Evolutionary conservation across 2,888 invertebrate genomes (phyloP), one percentile per base, ranked within the genome.

Genomic region (Hydrotaea cyrtoneurina): DNA sequence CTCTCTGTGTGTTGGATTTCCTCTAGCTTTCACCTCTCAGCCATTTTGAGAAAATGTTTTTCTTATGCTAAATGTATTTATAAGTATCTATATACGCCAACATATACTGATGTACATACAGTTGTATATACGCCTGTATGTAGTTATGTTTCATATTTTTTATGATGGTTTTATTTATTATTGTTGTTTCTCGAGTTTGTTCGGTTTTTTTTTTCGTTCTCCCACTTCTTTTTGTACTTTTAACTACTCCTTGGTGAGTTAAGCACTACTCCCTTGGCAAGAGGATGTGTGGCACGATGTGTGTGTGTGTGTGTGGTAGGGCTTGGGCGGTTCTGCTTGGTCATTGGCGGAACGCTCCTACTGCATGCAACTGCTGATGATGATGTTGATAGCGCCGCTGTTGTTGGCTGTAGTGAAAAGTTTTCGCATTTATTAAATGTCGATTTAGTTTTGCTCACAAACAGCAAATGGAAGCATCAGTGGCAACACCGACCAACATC

Each of bases 1-100:
- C 3, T 31, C 46, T 76, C 7, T 57, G 57, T 57, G 17, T 17
- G 26, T 46, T 31, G 19, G 55, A 10, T 71, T 53, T 31, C 57
- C 21, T 39, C 19, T 15, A 21, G 23, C 21, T 36, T 74, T 59
- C 39, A 31, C 26, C 39, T 62, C 31, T 26, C 23, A 13, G 23
- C 57, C 57, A 23, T 57, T 57, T 57, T 3, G 0, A 57, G 19
- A 21, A 23, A 46, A 39, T 39, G 23, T 74, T 74, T 57, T 69
- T 71, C 19, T 78, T 19, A 43, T 71, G 71, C 59, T 59, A 72
- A 71, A 72, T 78, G 21, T 72, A 71, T 72, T 59, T 71, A 19
- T 62, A 78, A 71, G 71, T 71, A 71, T 71, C 59, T 77, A 36
- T 64, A 46, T 43, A 7, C 7, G 31, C 7, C 3, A 4, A 31